Evolutionary conservation across 2,888 invertebrate species (phyloP).

Genomic region (Hydrotaea diabolus): DNA sequence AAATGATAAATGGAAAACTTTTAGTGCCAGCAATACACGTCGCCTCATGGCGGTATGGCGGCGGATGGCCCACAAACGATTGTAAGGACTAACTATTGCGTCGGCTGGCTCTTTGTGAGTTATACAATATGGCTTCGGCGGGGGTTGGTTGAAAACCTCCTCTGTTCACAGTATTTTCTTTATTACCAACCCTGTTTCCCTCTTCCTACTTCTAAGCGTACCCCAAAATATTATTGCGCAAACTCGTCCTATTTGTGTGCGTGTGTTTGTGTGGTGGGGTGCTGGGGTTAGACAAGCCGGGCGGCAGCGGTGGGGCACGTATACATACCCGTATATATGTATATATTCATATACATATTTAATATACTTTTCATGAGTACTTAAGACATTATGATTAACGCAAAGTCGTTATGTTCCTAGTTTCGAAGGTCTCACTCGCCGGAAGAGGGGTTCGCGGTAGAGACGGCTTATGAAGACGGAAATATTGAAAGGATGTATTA

Average conservation of each 20-base stretch:
- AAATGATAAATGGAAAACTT: conserved; percentile 18
- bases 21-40: background rate
- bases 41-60: too few relatives aligned
- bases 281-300: background rate
- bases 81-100: background rate
- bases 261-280: background rate
- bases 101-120: conserved; percentile 31
- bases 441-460: background rate
- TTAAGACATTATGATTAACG: conserved; percentile 47
- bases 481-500: background rate
- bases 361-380: conserved; percentile 43
- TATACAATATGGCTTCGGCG: conserved; percentile 64
- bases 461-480: background rate
- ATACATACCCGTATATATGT: background rate
- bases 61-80: background rate
- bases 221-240: conserved; percentile 13
- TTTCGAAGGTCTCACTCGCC: background rate
- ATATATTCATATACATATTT: background rate
- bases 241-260: background rate
- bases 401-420: conserved; percentile 8
- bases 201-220: background rate
- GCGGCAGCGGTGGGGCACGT: background rate
- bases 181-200: background rate
- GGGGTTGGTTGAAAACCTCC: background rate
- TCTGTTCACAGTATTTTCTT: background rate